Evolutionary conservation across 2,888 invertebrate genomes (phyloP), one percentile per base, ranked within the genome.

Genomic region (Drosophila maculinotata): DNA sequence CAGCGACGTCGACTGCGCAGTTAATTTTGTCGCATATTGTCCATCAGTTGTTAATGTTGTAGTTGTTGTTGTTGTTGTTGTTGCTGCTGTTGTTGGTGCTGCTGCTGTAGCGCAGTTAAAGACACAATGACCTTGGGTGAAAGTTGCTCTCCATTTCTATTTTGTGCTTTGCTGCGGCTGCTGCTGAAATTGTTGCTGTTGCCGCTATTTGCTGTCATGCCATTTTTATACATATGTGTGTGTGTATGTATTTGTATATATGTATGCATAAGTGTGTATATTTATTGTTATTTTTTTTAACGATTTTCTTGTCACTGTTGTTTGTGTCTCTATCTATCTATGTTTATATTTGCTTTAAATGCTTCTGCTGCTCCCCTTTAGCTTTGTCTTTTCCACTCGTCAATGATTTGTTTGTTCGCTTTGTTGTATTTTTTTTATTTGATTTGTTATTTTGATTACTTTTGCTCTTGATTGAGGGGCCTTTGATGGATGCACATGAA

Each of bases 131-230:
- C 83, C 83, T 83, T 82, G 80, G 80, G 80, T 80, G 80, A 80
- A 81, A 81, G 83, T 82, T 81, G 83, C 83, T 81, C 83, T 81
- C 87, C 86, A 88, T 88, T 89, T 89, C 87, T 76, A 79, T 83
- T 75, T 81, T 84, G 71, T 67, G 60, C 67, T 59, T 75, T 70
- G 54, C 47, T 73, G 69, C 53, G n/a, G n/a, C n/a, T 58, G 64
- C 45, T 63, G 53, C 15, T 74, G 49, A 26, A 45, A 33, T 33
- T 47, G 48, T 48, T 52, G 49, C 38, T 51, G 12, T 31, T 44
- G 30, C 20, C 52, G 54, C 48, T 54, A 48, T 62, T 53, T 76
- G 64, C 52, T 71, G 65, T 59, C 41, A 64, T 79, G 73, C 73
- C 78, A 75, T 75, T 75, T 76, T 67, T 51, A 62, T 64, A 75